Evolutionary conservation across 2,797 vertebrate genomes (phyloP).

Genomic region (Anguilla anguilla): DNA sequence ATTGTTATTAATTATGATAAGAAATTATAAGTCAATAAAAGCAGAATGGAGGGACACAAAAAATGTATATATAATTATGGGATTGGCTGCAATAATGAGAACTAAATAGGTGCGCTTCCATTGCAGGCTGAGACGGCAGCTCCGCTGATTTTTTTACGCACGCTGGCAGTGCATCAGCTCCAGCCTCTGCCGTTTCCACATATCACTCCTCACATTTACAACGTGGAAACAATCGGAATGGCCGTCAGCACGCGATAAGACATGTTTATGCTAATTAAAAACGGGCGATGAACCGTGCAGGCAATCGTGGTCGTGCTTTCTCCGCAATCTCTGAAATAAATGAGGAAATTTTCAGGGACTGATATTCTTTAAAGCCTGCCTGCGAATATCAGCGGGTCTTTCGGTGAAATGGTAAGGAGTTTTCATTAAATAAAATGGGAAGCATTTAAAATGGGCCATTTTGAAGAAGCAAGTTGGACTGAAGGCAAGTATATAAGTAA

Average conservation of each 20-base stretch:
- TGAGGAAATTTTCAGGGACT: background rate
- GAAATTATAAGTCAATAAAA: background rate
- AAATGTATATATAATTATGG: background rate
- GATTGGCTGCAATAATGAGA: background rate
- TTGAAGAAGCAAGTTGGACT: background rate
- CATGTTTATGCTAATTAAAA: slow-evolving; percentile 38
- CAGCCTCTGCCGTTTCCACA: background rate
- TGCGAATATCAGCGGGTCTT: background rate
- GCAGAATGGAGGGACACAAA: background rate
- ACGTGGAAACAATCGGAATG: slow-evolving; percentile 15
- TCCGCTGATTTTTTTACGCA: background rate
- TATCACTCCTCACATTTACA: slow-evolving; percentile 6
- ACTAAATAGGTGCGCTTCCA: background rate
- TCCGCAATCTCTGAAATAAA: background rate
- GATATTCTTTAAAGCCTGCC: slow-evolving; percentile 20
- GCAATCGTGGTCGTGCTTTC: background rate
- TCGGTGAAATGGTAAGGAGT: background rate
- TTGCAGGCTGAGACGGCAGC: background rate
- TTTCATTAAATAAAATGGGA: slow-evolving; percentile 7
- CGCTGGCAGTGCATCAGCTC: background rate
- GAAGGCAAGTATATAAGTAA: background rate
- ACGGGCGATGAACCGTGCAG: slow-evolving; percentile 31
- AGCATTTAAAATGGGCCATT: background rate
- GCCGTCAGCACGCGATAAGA: slow-evolving; percentile 22
- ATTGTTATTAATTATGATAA: background rate